Evolutionary conservation across 2,113 vertebrate species (phyloP), one percentile per base, ranked within the genome.

Genomic region (Gallinago undulata): DNA sequence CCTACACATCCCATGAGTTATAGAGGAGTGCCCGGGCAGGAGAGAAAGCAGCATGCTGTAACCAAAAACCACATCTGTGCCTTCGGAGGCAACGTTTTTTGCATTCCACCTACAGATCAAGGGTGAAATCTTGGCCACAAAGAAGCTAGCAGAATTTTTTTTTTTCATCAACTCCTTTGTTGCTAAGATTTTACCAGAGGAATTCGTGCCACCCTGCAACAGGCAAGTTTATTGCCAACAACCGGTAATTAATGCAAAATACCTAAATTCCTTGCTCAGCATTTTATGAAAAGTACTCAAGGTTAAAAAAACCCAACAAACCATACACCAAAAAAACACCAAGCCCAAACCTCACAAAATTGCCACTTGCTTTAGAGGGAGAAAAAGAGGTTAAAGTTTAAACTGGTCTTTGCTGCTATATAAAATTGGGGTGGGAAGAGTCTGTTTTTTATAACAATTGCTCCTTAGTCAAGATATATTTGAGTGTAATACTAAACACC

Each of bases 101-200:
- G 45, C 55, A 90, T 96, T 83, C 82, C 60, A 60, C 67, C 93
- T 77, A 74, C 79, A 91, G 78, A 95, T 69, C 70, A 90, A 80
- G 75, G 78, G 82, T 90, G 68, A 94, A 88, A 82, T 74, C 79
- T 45, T 90, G 75, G 92, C 75, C 55, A 50, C 47, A 3, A 33
- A 19, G 30, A 84, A 91, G 25, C 59, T 27, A 80, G 33, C 28
- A 89, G 81, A 78, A 64, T 7, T 47, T 62, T 80, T 73, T 92
- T 90, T 88, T 88, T 37, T 92, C 81, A 79, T 28, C 64, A 77
- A 25, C 33, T 78, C 24, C 68, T 89, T 56, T 79, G 89, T 96
- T 96, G 87, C 81, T 87, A 95, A 53, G 87, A 63, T 83, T 72
- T 91, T 85, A 80, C 84, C 78, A 90, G 77, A 91, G 56, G 82